These are phyloP conservation scores for Calyptommatus sinebrachiatus DNA, from an alignment of 2,113 vertebrate genomes.

Conservation along the genomic window DNA sequence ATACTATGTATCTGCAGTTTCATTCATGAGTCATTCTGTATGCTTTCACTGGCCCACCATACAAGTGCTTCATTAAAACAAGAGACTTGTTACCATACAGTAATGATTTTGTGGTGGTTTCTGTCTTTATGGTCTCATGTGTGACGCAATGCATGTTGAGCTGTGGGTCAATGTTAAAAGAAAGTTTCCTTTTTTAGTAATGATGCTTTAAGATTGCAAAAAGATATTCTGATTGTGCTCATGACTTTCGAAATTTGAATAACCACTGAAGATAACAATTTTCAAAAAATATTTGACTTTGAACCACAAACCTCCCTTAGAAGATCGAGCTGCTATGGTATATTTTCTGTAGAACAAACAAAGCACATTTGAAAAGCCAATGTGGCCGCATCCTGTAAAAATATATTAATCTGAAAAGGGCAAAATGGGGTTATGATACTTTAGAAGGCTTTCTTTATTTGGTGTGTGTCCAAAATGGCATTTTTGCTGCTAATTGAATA, in stretches of 20 bases:
- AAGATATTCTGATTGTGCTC: neutral
- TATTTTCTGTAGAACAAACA: neutral
- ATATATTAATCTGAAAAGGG: neutral
- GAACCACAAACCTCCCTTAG: neutral
- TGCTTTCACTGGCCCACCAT: too few species aligned
- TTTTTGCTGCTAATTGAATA: neutral
- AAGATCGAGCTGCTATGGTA: neutral
- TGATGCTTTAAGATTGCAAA: constrained; percentile 1
- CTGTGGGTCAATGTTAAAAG: neutral
- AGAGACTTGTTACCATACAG: neutral
- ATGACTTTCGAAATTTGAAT: constrained; percentile 16
- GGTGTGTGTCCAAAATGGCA: neutral
- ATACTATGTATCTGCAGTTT: neutral
- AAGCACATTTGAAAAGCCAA: neutral
- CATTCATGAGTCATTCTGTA: neutral
- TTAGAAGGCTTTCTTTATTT: neutral
- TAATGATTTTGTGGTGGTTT: constrained; percentile 7
- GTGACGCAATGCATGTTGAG: neutral
- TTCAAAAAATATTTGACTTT: neutral
- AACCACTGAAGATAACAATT: neutral
- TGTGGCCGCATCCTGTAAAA: neutral
- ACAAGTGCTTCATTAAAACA: neutral
- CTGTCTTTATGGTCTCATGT: constrained; percentile 1
- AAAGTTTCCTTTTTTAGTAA: constrained; percentile 7
- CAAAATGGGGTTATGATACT: too few species aligned